These are phyloP conservation scores for Pteruthius melanotis DNA, from an alignment of 2,113 vertebrate species.

Conservation along the genomic window DNA sequence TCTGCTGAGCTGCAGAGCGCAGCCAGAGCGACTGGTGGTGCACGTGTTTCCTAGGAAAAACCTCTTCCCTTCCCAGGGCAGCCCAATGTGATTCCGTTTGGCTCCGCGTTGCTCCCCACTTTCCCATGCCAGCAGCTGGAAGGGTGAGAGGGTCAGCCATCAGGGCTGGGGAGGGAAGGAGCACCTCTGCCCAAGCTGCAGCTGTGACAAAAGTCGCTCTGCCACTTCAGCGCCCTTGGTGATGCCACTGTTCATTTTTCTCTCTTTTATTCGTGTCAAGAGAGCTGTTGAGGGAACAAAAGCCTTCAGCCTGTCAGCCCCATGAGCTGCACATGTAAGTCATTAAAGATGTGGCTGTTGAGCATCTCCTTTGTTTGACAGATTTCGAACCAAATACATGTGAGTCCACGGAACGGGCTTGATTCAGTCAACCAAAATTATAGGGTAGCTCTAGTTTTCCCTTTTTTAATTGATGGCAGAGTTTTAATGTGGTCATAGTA, in stretches of 20 bases:
- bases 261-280: not conserved
- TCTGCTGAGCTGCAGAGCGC: not conserved
- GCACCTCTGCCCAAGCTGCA: not conserved
- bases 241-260: not conserved
- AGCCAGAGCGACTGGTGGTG: not conserved
- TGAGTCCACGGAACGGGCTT: not conserved
- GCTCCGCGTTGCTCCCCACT: rapidly evolving
- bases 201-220: not conserved
- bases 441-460: slow-evolving; percentile 21
- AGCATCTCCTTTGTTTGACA: slow-evolving; percentile 19
- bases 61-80: not conserved
- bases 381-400: not conserved
- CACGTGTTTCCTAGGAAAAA: rapidly evolving
- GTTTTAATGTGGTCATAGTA: slow-evolving; percentile 63
- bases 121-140: not conserved
- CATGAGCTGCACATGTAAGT: not conserved
- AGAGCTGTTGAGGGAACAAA: not conserved
- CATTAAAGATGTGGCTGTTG: slow-evolving; percentile 48
- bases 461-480: not conserved
- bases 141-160: not conserved
- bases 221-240: rapidly evolving
- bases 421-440: slow-evolving; percentile 45
- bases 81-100: rapidly evolving
- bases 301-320: not conserved
- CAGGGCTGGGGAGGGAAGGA: not conserved